These are phyloP conservation scores for Oreochromis spilurus DNA, from an alignment of 2,113 vertebrate genomes.

Conservation along the genomic window DNA sequence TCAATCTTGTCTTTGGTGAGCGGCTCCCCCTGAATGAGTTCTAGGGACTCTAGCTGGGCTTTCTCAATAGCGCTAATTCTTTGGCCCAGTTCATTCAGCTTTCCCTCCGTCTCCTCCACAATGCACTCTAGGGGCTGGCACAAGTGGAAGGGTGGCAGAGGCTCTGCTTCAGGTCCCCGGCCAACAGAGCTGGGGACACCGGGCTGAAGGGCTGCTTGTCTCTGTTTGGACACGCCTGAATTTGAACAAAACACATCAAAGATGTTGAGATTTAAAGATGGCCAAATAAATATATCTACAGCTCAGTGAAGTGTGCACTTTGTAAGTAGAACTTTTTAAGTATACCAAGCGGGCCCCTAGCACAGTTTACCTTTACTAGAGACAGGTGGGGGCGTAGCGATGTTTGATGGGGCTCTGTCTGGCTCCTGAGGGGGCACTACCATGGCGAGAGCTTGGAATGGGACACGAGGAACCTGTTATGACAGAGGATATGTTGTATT, in stretches of 20 bases:
- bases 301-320: not conserved
- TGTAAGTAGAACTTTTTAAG: not conserved
- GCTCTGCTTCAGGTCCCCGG: conserved; percentile 81
- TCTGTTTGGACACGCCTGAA: conserved; percentile 90
- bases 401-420: conserved; percentile 89
- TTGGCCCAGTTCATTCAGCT: conserved; percentile 98
- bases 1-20: conserved; percentile 99
- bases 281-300: not conserved
- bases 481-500: not conserved
- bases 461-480: conserved; percentile 91
- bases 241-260: conserved; percentile 20
- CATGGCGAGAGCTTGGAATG: conserved; percentile 95
- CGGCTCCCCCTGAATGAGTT: conserved; percentile 99
- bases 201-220: conserved; percentile 89
- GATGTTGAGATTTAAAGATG: not conserved
- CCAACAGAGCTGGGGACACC: conserved; percentile 58
- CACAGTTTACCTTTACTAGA: conserved; percentile 85
- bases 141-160: conserved; percentile 93
- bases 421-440: conserved; percentile 98
- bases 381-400: conserved; percentile 79
- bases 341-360: not conserved
- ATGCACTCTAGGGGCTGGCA: conserved; percentile 99
- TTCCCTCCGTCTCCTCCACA: conserved; percentile 98
- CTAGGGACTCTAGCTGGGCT: conserved; percentile 96
- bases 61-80: conserved; percentile 99